Evolutionary conservation across 2,888 invertebrate genomes (phyloP), one percentile per base, ranked within the genome.

Genomic region (Ennomos erosarius): DNA sequence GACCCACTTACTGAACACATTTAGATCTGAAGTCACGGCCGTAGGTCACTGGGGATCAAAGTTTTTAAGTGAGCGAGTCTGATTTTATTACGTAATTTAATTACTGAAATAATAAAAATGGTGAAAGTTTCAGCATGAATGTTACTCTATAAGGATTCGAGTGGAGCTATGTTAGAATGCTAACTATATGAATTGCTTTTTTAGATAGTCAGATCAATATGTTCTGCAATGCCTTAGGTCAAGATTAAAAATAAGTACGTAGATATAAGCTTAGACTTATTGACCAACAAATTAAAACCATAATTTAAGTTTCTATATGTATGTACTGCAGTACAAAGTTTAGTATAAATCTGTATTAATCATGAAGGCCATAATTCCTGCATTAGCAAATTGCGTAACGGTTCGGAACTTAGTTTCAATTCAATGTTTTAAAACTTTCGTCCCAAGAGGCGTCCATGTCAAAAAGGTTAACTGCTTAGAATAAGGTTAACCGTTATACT

Each of bases 21-120:
- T 79, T 79, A 79, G 75, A 85, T 82, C 78, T 73, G 62, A 68
- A 69, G 80, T 81, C 81, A 85, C 71, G 82, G 83, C 74, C 76
- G 65, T 55, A 70, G 77, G 78, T 79, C 79, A 75, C 64, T 74
- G 47, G 46, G 40, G 59, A 49, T 40, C 54, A 43, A 47, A n/a
- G 34, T 35, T 47, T 52, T 38, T 33, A 56, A 57, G 50, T 46
- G 42, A 57, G 52, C 57, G 52, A 12, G 16, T 13, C 16, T 10
- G 40, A 33, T 54, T 57, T 54, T 53, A 52, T 56, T 42, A 42
- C 9, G 45, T 55, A 56, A 42, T 52, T 49, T 43, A 35, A 46
- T 40, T 44, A 46, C 42, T 10, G 36, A 11, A 45, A 39, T 42
- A 36, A 36, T 33, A 39, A 35, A 46, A 39, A n/a, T 38, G 33